phyloP scores from a whole-genome alignment of 2,113 vertebrate species.

The Gorsachius goisagi region DNA sequence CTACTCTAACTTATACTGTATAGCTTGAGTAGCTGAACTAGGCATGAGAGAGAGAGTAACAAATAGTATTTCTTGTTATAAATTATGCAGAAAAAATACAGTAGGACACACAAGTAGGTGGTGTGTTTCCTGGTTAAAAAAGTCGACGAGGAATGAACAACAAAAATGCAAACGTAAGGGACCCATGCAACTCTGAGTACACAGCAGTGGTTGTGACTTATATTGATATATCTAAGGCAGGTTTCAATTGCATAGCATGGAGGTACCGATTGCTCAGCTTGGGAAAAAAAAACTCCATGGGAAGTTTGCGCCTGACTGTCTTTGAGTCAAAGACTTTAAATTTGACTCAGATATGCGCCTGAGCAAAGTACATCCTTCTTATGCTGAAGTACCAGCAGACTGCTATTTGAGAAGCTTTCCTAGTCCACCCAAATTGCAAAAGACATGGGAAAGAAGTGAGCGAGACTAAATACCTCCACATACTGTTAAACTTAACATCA shows the following conservation, averaged over 20 bases:
- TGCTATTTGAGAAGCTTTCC: not conserved
- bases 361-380: not conserved
- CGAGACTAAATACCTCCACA: not conserved
- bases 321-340: not conserved
- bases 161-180: not conserved
- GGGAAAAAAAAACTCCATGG: not conserved
- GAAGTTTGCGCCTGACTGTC: not conserved
- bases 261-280: not conserved
- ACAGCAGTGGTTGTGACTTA: not conserved
- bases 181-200: not conserved
- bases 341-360: not conserved
- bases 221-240: not conserved
- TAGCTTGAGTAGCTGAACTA: not conserved
- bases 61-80: not conserved
- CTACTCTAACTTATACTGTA: not conserved
- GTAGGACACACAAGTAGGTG: rapidly evolving
- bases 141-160: not conserved
- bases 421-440: not conserved
- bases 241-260: not conserved
- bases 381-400: not conserved
- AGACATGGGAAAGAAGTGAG: not conserved
- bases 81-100: not conserved
- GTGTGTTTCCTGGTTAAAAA: not conserved
- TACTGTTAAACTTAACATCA: not conserved
- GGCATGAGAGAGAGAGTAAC: not conserved